These are phyloP conservation scores for Ptychochromis oligacanthus DNA, from an alignment of 2,113 vertebrate species.

Conservation along the genomic window DNA sequence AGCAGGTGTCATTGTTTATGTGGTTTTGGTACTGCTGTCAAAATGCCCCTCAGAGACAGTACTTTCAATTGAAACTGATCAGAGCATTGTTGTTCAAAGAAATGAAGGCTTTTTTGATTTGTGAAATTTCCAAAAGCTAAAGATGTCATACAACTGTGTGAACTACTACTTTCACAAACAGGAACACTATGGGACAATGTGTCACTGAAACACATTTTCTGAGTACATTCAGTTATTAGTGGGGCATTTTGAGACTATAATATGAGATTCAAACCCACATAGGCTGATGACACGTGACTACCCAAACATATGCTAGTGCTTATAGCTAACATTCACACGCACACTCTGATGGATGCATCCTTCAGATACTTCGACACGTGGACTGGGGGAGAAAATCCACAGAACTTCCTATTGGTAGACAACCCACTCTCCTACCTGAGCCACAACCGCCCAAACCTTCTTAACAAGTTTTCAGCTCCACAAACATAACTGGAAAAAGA, in stretches of 20 bases:
- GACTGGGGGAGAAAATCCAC: too few species aligned
- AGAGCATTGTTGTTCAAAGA: background rate
- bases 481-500: background rate
- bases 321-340: too few species aligned
- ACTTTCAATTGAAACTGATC: background rate
- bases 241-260: background rate
- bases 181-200: background rate
- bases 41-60: background rate
- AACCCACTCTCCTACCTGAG: too few species aligned
- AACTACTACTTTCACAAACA: background rate
- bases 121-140: background rate
- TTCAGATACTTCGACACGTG: too few species aligned
- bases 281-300: fast-evolving
- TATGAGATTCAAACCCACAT: background rate
- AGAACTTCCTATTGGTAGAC: too few species aligned
- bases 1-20: background rate
- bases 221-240: background rate
- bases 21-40: background rate
- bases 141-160: background rate
- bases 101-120: background rate
- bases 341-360: too few species aligned
- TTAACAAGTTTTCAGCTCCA: background rate
- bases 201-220: background rate
- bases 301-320: background rate
- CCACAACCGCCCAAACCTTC: too few species aligned